Percentiles rank a stretch among this genome's conserved stretches.
Evolutionary conservation across 2,797 vertebrate species (phyloP).

Genomic region (Rhabdophis nuchalis): DNA sequence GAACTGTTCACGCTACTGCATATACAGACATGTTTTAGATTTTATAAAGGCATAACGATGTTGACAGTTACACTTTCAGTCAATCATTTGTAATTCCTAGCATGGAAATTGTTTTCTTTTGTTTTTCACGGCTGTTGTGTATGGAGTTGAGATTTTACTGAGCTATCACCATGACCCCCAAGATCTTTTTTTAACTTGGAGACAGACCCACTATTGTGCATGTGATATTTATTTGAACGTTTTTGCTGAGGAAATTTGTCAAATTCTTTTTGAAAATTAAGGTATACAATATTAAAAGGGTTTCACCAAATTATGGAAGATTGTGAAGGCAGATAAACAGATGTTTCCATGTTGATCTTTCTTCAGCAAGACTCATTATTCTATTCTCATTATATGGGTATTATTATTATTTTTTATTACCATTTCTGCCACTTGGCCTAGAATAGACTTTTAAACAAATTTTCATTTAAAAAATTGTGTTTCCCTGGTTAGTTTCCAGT

Average conservation of each 20-base stretch:
- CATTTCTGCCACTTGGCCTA: neutral
- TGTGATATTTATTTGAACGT: neutral
- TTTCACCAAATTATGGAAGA: neutral
- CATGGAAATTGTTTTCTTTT: neutral
- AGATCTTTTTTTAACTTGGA: neutral
- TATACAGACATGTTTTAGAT: neutral
- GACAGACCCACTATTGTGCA: neutral
- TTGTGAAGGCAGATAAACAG: neutral
- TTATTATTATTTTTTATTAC: neutral
- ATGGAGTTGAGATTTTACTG: neutral
- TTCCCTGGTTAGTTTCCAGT: neutral
- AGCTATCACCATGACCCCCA: neutral
- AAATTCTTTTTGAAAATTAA: neutral
- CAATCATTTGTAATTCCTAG: neutral
- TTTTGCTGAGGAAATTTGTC: neutral
- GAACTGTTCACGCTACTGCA: neutral
- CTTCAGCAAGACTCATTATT: neutral
- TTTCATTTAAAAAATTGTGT: too few relatives aligned
- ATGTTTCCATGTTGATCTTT: neutral
- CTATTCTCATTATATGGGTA: neutral
- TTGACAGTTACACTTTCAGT: neutral
- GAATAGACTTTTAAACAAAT: neutral
- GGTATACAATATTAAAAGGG: neutral
- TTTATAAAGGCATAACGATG: neutral
- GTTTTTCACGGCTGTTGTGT: neutral